A percentile compares a stretch with the other conserved stretches of the same genome.
phyloP scores from a whole-genome alignment of 23 tunicate species.

The Phallusia fumigata region DNA sequence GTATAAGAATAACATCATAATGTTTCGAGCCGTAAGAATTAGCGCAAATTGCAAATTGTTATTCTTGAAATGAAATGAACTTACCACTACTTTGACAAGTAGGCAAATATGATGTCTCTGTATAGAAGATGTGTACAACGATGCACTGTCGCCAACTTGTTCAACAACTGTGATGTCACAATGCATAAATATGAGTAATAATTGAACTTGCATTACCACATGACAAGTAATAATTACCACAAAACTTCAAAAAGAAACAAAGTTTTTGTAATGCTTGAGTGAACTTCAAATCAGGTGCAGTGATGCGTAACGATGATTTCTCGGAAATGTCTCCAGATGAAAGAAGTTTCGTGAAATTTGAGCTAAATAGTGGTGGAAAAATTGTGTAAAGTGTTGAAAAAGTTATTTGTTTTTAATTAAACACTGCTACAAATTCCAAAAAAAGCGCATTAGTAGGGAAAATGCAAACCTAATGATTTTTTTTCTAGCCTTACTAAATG shows the following conservation, averaged over 20 bases:
- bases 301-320: slow-evolving; percentile 45
- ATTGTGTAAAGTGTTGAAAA: no score
- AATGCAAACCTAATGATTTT: no score
- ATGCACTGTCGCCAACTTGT: slow-evolving; percentile 63
- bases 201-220: background rate
- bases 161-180: slow-evolving; percentile 69
- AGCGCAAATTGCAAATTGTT: background rate
- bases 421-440: no score
- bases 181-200: background rate
- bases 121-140: slow-evolving; percentile 68
- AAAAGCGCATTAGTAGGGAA: no score
- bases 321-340: slow-evolving; percentile 75
- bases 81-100: slow-evolving; percentile 69
- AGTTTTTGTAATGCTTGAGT: slow-evolving; percentile 61
- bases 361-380: slow-evolving; percentile 60
- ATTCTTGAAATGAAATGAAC: background rate
- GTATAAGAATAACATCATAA: no score
- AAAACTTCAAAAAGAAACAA: slow-evolving; percentile 73
- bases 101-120: slow-evolving; percentile 83
- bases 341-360: slow-evolving; percentile 59
- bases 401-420: no score
- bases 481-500: no score
- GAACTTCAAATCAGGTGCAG: slow-evolving; percentile 44
- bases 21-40: no score
- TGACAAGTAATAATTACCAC: slow-evolving; percentile 36